Conservation (phyloP, 1,140 invertebrate genomes). For the Drosophila pandora region DNA sequence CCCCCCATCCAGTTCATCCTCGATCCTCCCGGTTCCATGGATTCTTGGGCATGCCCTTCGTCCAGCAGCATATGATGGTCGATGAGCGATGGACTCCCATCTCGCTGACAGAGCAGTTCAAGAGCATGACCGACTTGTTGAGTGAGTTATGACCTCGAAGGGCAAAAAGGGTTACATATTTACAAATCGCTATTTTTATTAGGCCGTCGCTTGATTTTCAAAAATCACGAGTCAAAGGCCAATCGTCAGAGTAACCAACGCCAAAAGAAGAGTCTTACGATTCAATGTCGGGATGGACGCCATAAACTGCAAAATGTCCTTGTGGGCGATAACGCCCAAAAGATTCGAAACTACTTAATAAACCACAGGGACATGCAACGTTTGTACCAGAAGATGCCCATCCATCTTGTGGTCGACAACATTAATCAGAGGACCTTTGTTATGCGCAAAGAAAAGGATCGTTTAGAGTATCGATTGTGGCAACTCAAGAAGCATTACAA, state of each 20-base stretch:
- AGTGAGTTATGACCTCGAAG: conserved; percentile 40
- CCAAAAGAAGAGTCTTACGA: conserved; percentile 59
- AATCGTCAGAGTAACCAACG: conserved; percentile 56
- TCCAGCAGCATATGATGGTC: conserved; percentile 70
- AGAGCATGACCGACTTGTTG: conserved; percentile 70
- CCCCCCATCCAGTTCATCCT: conserved; percentile 75
- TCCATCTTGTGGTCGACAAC: conserved; percentile 75
- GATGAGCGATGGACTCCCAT: conserved; percentile 74
- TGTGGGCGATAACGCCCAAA: conserved; percentile 56
- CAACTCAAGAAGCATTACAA: conserved; percentile 59
- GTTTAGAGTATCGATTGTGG: conserved; percentile 57
- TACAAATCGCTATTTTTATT: background rate
- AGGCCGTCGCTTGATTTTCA: conserved; percentile 67
- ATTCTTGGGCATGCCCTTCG: conserved; percentile 70
- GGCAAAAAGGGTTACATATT: background rate
- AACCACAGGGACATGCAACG: conserved; percentile 77
- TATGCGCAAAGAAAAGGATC: conserved; percentile 77
- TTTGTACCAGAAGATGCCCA: conserved; percentile 77
- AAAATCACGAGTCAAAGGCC: conserved; percentile 62
- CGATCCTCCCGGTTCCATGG: conserved; percentile 65
- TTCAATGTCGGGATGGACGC: conserved; percentile 74
- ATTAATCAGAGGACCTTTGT: conserved; percentile 82
- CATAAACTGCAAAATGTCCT: conserved; percentile 69
- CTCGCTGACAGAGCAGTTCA: conserved; percentile 70
- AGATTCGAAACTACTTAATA: conserved; percentile 70